phyloP scores from a whole-genome alignment of 1,140 invertebrate genomes.

The Delia radicum region DNA sequence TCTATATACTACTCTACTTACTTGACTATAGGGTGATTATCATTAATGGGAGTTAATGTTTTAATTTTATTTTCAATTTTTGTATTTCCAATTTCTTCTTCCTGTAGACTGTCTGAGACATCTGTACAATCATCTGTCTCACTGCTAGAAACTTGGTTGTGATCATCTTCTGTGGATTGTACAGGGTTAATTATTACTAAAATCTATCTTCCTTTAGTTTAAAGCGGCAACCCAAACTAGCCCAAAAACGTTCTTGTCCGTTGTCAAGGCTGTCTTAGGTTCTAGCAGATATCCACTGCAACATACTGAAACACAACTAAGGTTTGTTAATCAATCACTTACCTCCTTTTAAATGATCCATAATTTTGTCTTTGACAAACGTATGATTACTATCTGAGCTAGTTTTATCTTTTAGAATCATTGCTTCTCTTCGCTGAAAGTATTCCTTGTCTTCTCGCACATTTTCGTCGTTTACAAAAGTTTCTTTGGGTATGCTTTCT shows the following conservation, averaged over 20 bases:
- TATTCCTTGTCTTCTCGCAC: neutral
- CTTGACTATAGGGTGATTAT: no score
- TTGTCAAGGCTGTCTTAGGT: no score
- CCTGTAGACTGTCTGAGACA: neutral
- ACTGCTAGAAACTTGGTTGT: neutral
- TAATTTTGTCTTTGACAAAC: neutral
- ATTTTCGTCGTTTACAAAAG: neutral
- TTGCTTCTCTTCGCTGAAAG: neutral
- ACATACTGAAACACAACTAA: no score
- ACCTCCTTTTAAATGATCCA: neutral
- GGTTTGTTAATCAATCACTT: no score
- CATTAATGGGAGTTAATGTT: no score
- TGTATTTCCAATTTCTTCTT: neutral
- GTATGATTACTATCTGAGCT: conserved; percentile 3
- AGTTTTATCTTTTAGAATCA: neutral
- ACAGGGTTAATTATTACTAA: no score
- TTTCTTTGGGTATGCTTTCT: neutral
- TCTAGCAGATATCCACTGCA: no score
- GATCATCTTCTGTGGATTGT: no score
- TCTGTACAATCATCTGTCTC: conserved; percentile 7
- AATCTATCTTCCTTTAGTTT: no score
- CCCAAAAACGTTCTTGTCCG: no score
- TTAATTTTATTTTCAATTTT: neutral
- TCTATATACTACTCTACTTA: no score
- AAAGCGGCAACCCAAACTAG: no score